A percentile compares a stretch with the other conserved stretches of the same genome.
Conservation (phyloP, 2,113 vertebrate genomes). For the Neogale vison region DNA sequence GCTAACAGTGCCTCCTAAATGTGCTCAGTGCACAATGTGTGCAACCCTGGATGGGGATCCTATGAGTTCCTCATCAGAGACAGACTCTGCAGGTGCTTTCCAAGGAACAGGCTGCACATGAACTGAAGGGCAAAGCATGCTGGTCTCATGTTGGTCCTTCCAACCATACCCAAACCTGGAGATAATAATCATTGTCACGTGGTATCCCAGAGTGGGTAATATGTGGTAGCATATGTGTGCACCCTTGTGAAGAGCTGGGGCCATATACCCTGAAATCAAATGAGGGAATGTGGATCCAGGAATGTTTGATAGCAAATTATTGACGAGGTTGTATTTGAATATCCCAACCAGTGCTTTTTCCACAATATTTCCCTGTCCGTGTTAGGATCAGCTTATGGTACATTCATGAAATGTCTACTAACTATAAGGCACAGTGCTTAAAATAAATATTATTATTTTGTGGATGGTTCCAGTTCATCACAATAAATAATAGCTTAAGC, state of each 20-base stretch:
- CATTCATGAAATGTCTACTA: not conserved
- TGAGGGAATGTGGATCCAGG: not conserved
- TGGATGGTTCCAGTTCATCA: not conserved
- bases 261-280: not conserved
- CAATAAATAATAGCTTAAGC: not conserved
- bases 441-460: conserved; percentile 22
- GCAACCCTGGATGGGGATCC: not conserved
- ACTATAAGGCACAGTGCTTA: not conserved
- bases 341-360: not conserved
- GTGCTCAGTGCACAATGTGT: not conserved
- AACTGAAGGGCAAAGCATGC: not conserved
- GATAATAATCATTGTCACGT: not conserved
- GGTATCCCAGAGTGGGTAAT: no score
- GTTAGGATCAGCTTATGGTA: not conserved
- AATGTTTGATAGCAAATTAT: not conserved
- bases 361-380: not conserved
- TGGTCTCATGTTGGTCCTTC: not conserved
- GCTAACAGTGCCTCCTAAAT: not conserved
- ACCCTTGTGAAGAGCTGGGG: not conserved
- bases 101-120: not conserved
- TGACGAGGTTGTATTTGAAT: not conserved
- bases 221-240: no score
- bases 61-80: not conserved
- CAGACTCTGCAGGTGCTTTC: not conserved
- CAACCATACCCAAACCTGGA: not conserved